These are phyloP conservation scores for Antheraea mylitta DNA, from an alignment of 1,140 invertebrate genomes.

Conservation along the genomic window DNA sequence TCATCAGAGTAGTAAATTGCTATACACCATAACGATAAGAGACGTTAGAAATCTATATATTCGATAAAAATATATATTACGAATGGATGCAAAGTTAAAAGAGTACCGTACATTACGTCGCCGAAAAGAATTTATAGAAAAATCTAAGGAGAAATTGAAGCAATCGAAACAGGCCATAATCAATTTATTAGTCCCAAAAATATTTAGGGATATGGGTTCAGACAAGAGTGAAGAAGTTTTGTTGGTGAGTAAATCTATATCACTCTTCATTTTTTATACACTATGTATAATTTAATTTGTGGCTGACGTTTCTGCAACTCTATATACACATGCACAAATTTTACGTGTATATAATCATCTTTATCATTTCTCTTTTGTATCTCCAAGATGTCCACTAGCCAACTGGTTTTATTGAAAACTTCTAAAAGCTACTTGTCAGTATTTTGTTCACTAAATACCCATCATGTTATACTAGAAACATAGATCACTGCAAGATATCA, in stretches of 20 bases:
- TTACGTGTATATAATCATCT: no score
- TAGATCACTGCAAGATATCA: no score
- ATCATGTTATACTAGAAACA: no score
- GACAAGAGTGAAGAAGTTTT: conserved; percentile 46
- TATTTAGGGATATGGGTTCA: conserved; percentile 47
- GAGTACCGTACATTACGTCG: conserved; percentile 65
- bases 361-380: no score
- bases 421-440: no score
- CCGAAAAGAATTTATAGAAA: conserved; percentile 58
- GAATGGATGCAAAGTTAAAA: conserved; percentile 70
- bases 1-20: not conserved
- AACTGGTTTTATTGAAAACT: no score
- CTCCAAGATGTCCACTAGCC: no score
- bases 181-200: conserved; percentile 44
- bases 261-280: no score
- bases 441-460: no score
- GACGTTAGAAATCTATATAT: not conserved
- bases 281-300: no score
- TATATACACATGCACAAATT: no score
- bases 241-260: conserved; percentile 37
- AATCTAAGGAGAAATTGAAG: conserved; percentile 52
- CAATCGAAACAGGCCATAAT: conserved; percentile 46
- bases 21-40: not conserved
- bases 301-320: no score
- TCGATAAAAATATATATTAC: conserved; percentile 18